These are phyloP conservation scores for Eonycteris spelaea DNA, from an alignment of 2,113 vertebrate genomes.

Conservation along the genomic window DNA sequence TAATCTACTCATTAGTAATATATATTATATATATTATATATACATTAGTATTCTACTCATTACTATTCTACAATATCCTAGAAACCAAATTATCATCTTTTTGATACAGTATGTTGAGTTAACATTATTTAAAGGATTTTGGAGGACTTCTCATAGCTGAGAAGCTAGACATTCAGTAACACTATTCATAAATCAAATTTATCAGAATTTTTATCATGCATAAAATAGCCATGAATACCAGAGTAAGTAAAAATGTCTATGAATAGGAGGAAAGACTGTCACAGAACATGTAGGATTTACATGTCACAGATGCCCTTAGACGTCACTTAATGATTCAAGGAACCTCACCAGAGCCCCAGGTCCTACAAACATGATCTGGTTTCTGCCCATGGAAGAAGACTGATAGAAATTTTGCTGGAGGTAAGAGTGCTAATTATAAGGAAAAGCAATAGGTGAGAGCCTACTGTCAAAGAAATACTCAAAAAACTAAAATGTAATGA, in stretches of 20 bases:
- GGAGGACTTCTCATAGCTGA: neutral
- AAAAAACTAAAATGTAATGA: neutral
- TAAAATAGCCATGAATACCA: neutral
- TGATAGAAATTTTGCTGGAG: neutral
- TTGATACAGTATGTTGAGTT: neutral
- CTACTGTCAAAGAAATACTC: neutral
- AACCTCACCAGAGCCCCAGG: neutral
- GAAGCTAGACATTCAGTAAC: neutral
- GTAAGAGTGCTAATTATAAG: neutral
- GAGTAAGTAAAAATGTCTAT: neutral
- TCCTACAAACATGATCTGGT: neutral
- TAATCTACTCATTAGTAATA: neutral
- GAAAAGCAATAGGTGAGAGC: neutral
- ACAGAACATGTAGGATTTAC: neutral
- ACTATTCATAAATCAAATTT: constrained; percentile 14
- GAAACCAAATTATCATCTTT: constrained; percentile 6
- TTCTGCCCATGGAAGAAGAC: neutral
- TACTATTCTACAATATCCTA: neutral
- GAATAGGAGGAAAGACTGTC: neutral
- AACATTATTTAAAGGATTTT: neutral
- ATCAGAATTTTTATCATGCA: neutral
- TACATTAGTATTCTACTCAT: neutral
- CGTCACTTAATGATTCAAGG: neutral
- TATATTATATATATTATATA: neutral
- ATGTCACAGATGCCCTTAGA: neutral